Percentiles rank a stretch among this genome's conserved stretches.
Conservation (phyloP, 2,888 invertebrate species). For the Dorcus hopei region DNA sequence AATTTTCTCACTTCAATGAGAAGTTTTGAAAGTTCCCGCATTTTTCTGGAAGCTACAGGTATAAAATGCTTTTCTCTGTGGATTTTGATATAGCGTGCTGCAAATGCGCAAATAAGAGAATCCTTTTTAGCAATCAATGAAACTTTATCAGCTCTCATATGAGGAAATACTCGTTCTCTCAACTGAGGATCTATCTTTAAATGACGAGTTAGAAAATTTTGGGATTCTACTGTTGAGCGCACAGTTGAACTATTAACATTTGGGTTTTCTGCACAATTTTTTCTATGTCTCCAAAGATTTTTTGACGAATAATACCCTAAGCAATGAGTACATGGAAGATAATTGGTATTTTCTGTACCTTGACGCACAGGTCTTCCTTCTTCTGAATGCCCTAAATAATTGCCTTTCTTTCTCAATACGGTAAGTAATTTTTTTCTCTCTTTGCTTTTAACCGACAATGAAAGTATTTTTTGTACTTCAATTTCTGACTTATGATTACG, state of each 20-base stretch:
- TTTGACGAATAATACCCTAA: constrained; percentile 28
- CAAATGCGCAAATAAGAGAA: constrained; percentile 23
- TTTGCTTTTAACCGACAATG: constrained; percentile 3
- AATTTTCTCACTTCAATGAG: constrained; percentile 20
- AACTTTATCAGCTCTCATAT: constrained; percentile 23
- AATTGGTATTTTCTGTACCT: background rate
- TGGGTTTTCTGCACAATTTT: constrained; percentile 15
- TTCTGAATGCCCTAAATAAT: constrained; percentile 16
- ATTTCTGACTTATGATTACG: constrained; percentile 7
- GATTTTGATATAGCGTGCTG: constrained; percentile 22
- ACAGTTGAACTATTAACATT: no score
- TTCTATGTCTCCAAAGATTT: constrained; percentile 26
- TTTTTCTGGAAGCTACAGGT: constrained; percentile 22
- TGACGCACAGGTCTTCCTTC: constrained; percentile 17
- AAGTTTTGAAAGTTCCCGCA: constrained; percentile 21
- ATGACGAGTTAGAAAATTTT: constrained; percentile 8
- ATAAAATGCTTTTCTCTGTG: constrained; percentile 27
- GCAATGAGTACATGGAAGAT: constrained; percentile 25
- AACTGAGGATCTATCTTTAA: constrained; percentile 20
- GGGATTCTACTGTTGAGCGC: background rate
- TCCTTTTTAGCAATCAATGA: constrained; percentile 20
- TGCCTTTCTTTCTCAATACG: constrained; percentile 22
- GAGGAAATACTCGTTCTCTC: constrained; percentile 17
- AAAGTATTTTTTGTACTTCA: constrained; percentile 10
- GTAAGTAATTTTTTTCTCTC: constrained; percentile 5